phyloP scores from a whole-genome alignment of 2,113 vertebrate genomes.

The Plotosus lineatus region DNA sequence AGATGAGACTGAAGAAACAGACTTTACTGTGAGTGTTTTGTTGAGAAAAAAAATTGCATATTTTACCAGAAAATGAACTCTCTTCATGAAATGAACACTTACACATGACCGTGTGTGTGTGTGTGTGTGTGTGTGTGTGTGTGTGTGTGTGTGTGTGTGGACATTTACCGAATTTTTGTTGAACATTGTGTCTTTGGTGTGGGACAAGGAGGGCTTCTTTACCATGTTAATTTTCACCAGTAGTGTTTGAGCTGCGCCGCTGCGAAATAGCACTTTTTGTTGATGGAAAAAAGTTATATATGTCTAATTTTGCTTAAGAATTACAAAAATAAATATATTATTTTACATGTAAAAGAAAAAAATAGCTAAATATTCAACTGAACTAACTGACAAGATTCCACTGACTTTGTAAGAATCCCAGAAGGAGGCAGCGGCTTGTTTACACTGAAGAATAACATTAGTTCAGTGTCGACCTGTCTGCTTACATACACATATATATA shows the following conservation, averaged over 20 bases:
- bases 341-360: slow-evolving; percentile 80
- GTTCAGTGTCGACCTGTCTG: slow-evolving; percentile 74
- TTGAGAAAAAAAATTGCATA: slow-evolving; percentile 77
- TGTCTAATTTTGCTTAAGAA: slow-evolving; percentile 83
- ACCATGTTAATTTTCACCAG: slow-evolving; percentile 69
- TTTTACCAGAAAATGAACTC: slow-evolving; percentile 76
- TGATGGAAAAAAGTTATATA: slow-evolving; percentile 73
- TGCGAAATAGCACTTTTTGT: slow-evolving; percentile 76
- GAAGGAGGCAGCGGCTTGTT: slow-evolving; percentile 75
- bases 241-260: slow-evolving; percentile 76
- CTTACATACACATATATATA: slow-evolving; percentile 75
- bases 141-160: slow-evolving; percentile 52
- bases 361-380: slow-evolving; percentile 77
- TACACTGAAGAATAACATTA: slow-evolving; percentile 72
- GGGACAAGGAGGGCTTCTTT: slow-evolving; percentile 56
- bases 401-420: slow-evolving; percentile 75
- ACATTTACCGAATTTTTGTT: slow-evolving; percentile 58
- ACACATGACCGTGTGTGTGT: slow-evolving; percentile 57
- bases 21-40: slow-evolving; percentile 78
- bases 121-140: slow-evolving; percentile 29
- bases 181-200: slow-evolving; percentile 59
- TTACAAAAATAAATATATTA: slow-evolving; percentile 78
- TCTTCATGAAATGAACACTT: slow-evolving; percentile 70
- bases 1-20: slow-evolving; percentile 68
- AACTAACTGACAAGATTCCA: slow-evolving; percentile 82